Conservation (phyloP, 64 coral and sea anemone species). For the Pocillopora damicornis region DNA sequence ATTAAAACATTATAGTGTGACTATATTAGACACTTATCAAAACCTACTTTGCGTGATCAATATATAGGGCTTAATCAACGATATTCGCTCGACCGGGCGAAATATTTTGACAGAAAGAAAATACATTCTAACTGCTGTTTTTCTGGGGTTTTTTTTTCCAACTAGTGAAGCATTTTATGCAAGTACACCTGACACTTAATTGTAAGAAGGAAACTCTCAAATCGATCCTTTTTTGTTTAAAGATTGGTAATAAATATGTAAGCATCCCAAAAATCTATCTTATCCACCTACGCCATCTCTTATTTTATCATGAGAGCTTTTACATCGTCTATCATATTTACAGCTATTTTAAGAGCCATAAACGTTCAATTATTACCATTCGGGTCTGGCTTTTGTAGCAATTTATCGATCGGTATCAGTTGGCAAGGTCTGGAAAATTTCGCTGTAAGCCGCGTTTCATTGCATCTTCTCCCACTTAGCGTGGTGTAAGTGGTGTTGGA, state of each 20-base stretch:
- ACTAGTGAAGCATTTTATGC: conserved; percentile 20
- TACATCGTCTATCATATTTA: not conserved
- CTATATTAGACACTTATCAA: not conserved
- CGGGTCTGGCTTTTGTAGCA: not conserved
- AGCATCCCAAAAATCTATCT: not conserved
- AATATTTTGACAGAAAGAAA: not conserved
- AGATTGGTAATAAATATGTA: conserved; percentile 1
- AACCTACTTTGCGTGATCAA: not conserved
- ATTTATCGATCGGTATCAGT: not conserved
- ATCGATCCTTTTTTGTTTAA: not conserved
- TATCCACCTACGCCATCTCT: not conserved
- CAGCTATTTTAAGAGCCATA: not conserved
- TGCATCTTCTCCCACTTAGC: not conserved
- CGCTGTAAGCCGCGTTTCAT: not conserved
- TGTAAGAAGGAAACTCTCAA: not conserved
- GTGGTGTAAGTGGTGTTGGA: not conserved
- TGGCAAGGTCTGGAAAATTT: not conserved
- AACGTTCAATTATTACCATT: not conserved
- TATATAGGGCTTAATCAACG: not conserved
- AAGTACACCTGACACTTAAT: not conserved
- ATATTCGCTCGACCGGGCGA: not conserved
- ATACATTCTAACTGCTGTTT: not conserved
- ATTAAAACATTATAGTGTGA: conserved; percentile 33
- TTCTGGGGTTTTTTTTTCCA: not conserved
- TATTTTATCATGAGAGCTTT: not conserved